Conservation (phyloP, 2,888 invertebrate genomes). For the Chorisops tibialis region DNA sequence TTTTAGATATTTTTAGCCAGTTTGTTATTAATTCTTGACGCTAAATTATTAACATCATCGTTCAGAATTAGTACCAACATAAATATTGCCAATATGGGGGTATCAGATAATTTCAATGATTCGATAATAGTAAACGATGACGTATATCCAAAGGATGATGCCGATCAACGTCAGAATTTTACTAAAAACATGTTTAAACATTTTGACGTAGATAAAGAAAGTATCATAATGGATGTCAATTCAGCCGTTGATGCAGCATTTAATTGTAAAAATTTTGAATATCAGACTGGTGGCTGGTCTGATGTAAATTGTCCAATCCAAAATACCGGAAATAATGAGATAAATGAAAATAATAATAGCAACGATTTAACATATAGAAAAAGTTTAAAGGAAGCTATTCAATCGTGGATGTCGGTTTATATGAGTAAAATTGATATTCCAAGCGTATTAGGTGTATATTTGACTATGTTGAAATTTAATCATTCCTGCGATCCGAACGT, state of each 20-base stretch:
- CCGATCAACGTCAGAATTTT: not conserved
- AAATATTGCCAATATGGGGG: not conserved
- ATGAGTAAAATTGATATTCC: not conserved
- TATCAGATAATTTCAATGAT: not conserved
- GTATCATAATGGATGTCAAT: not conserved
- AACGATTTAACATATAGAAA: not conserved
- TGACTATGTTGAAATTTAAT: constrained; percentile 7
- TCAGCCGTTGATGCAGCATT: not conserved
- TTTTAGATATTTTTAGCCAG: not conserved
- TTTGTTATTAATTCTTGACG: not conserved
- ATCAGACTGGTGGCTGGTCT: not conserved
- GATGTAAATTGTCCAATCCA: not conserved
- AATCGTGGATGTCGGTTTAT: not conserved
- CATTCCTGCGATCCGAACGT: constrained; percentile 27
- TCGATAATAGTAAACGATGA: not conserved
- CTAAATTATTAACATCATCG: not conserved
- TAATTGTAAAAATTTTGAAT: not conserved
- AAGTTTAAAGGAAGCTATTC: no score
- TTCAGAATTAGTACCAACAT: not conserved
- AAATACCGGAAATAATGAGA: not conserved
- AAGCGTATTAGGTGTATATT: constrained; percentile 6
- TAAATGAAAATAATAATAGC: not conserved
- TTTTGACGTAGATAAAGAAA: constrained; percentile 5
- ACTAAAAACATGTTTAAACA: not conserved
- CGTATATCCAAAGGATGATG: not conserved